A percentile compares a stretch with the other conserved stretches of the same genome.
Evolutionary conservation across 2,113 vertebrate genomes (phyloP).

Genomic region (Macrotis lagotis): DNA sequence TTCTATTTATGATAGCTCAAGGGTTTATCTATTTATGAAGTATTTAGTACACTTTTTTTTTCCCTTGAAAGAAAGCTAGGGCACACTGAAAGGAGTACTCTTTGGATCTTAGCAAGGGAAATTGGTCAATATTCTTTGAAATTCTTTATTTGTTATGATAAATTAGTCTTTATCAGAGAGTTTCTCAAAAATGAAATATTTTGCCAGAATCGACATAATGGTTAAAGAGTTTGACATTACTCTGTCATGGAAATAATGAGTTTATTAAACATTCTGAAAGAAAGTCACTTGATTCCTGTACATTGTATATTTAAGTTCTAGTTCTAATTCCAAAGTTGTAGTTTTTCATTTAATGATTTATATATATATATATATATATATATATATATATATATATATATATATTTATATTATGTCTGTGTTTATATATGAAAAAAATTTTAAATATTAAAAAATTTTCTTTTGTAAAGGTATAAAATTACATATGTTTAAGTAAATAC

Average conservation of each 20-base stretch:
- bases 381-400: no score
- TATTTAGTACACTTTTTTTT: neutral
- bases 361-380: no score
- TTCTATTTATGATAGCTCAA: constrained; percentile 31
- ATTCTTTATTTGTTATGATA: neutral
- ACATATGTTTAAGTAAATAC: neutral
- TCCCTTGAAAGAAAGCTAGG: neutral
- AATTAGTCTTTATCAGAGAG: neutral
- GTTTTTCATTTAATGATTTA: neutral
- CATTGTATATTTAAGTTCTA: neutral
- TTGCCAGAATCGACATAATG: neutral
- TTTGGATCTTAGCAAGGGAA: constrained; percentile 48
- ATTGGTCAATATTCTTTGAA: neutral
- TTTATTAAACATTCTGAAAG: neutral
- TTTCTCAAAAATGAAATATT: neutral
- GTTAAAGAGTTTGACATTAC: neutral
- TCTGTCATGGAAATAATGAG: neutral
- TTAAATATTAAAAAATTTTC: neutral
- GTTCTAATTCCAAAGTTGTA: neutral
- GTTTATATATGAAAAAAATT: neutral
- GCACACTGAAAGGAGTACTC: neutral
- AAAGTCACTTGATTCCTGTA: neutral
- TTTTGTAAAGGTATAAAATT: neutral
- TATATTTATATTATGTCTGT: no score
- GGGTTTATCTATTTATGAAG: neutral